phyloP scores from a whole-genome alignment of 1,140 invertebrate genomes.

The Pseudomyrmex pallidus region DNA sequence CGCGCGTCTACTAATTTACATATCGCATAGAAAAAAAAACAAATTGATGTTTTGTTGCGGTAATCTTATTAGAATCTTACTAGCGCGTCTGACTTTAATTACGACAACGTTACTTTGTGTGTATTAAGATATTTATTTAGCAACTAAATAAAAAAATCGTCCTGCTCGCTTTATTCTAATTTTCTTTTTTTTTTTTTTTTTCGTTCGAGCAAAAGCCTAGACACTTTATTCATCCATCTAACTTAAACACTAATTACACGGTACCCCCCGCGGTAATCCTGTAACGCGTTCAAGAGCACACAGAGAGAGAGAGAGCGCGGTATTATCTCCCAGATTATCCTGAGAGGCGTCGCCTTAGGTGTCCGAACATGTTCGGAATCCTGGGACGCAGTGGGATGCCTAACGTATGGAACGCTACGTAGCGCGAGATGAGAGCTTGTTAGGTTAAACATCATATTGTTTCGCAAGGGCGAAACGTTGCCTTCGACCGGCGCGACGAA shows the following conservation, averaged over 20 bases:
- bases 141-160: too few species aligned
- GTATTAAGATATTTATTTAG: too few species aligned
- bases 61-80: background rate
- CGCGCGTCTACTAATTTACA: background rate
- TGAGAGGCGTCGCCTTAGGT: constrained; percentile 67
- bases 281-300: constrained; percentile 11
- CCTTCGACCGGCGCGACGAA: constrained; percentile 53
- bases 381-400: constrained; percentile 64
- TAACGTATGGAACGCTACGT: constrained; percentile 8
- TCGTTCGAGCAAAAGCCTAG: background rate
- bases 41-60: background rate
- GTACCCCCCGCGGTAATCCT: constrained; percentile 9
- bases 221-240: constrained; percentile 21
- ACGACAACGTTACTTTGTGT: background rate
- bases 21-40: too few species aligned
- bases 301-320: background rate
- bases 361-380: constrained; percentile 61
- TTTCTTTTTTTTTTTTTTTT: too few species aligned
- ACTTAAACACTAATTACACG: constrained; percentile 41
- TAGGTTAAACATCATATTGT: constrained; percentile 78
- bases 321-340: constrained; percentile 59
- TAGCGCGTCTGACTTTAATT: background rate
- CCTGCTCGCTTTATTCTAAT: background rate
- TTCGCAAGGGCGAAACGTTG: constrained; percentile 72
- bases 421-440: constrained; percentile 73